A percentile compares a stretch with the other conserved stretches of the same genome.
phyloP scores from a whole-genome alignment of 2,113 vertebrate genomes.

The Triplophysa dalaica region DNA sequence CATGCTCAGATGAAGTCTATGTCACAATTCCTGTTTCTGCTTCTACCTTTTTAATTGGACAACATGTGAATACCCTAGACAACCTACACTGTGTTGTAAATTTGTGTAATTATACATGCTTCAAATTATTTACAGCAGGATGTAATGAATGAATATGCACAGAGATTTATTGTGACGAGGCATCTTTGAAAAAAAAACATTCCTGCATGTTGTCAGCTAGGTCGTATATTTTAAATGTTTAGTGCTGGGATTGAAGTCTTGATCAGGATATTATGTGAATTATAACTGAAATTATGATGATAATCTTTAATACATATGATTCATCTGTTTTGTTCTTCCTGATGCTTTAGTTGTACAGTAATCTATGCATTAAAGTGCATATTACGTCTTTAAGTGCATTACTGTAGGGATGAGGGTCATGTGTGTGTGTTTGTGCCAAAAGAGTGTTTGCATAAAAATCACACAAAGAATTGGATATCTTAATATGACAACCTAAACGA shows the following conservation, averaged over 20 bases:
- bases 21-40: constrained; percentile 65
- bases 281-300: constrained; percentile 34
- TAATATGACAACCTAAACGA: constrained; percentile 47
- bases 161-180: constrained; percentile 27
- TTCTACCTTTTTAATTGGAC: constrained; percentile 64
- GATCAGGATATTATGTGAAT: constrained; percentile 36
- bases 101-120: constrained; percentile 65
- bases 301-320: background rate
- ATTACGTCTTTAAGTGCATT: constrained; percentile 72
- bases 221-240: constrained; percentile 33
- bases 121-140: constrained; percentile 66
- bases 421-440: constrained; percentile 56
- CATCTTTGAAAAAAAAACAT: constrained; percentile 4
- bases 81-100: constrained; percentile 51
- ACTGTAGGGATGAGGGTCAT: constrained; percentile 60
- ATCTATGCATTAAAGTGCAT: constrained; percentile 65
- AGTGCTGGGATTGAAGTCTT: constrained; percentile 30
- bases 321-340: constrained; percentile 37
- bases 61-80: constrained; percentile 69
- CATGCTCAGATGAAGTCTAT: constrained; percentile 54
- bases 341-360: constrained; percentile 49
- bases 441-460: constrained; percentile 71
- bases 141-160: constrained; percentile 68
- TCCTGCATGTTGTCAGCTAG: background rate
- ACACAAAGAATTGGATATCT: background rate